phyloP scores from a whole-genome alignment of 2,888 invertebrate genomes.

The Macropis europaea region DNA sequence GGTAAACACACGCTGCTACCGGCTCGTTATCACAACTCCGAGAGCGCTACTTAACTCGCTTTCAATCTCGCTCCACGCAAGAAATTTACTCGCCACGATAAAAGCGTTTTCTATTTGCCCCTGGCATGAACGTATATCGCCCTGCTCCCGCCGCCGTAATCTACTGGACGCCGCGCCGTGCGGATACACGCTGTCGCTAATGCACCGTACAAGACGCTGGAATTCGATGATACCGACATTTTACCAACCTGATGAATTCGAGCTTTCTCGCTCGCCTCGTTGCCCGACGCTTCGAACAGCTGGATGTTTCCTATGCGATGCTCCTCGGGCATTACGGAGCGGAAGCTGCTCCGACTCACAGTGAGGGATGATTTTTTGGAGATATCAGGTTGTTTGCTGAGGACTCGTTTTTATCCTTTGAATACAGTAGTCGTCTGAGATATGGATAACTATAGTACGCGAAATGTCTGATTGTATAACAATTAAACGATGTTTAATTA shows the following conservation, averaged over 20 bases:
- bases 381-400: too few species aligned
- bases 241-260: not conserved
- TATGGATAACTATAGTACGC: too few species aligned
- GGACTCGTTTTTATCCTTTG: too few species aligned
- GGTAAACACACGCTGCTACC: constrained; percentile 43
- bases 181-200: constrained; percentile 9
- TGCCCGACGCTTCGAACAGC: too few species aligned
- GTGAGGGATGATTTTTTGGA: too few species aligned
- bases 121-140: not conserved
- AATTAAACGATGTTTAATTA: too few species aligned
- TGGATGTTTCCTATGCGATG: too few species aligned
- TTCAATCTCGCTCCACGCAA: constrained; percentile 35
- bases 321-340: too few species aligned
- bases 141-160: not conserved
- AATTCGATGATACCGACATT: not conserved
- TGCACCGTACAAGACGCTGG: not conserved
- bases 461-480: too few species aligned
- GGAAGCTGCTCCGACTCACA: too few species aligned
- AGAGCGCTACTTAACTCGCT: constrained; percentile 50
- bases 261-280: not conserved
- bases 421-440: too few species aligned
- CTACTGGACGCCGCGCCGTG: not conserved
- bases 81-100: constrained; percentile 39
- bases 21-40: constrained; percentile 51
- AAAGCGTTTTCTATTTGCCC: constrained; percentile 8